Evolutionary conservation across 2,797 vertebrate species (phyloP).

Genomic region (Chelon auratus): DNA sequence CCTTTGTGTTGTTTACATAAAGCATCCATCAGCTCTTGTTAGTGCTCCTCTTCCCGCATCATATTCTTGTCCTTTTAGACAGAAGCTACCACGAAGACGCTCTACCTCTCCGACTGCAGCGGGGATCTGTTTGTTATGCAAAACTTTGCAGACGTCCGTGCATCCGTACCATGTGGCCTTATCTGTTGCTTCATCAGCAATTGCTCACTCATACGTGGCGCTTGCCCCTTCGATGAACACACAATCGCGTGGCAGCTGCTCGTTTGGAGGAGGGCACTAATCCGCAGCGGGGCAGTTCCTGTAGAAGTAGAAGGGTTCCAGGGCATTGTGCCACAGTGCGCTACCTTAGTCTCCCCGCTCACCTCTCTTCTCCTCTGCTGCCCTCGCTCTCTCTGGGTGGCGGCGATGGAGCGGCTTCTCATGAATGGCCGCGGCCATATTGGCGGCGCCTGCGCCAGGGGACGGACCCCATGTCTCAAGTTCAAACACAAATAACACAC

Average conservation of each 20-base stretch:
- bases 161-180: slow-evolving; percentile 15
- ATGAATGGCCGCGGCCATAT: slow-evolving; percentile 67
- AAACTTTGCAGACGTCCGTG: not conserved
- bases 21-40: slow-evolving; percentile 51
- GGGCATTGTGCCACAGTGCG: slow-evolving; percentile 61
- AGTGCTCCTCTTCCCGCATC: slow-evolving; percentile 21
- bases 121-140: slow-evolving; percentile 9
- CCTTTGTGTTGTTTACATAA: slow-evolving; percentile 55
- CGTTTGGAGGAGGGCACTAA: slow-evolving; percentile 64
- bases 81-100: not conserved
- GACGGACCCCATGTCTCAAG: slow-evolving; percentile 51
- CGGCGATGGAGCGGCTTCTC: slow-evolving; percentile 50
- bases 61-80: slow-evolving; percentile 22
- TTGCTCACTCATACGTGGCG: slow-evolving; percentile 44
- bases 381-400: slow-evolving; percentile 32
- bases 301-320: slow-evolving; percentile 61
- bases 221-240: slow-evolving; percentile 13
- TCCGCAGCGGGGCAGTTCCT: slow-evolving; percentile 62
- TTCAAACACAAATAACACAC: slow-evolving; percentile 56
- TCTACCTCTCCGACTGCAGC: slow-evolving; percentile 1
- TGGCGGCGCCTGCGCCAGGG: slow-evolving; percentile 54
- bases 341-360: slow-evolving; percentile 36
- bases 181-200: slow-evolving; percentile 55
- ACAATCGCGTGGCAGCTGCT: slow-evolving; percentile 61
- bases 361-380: slow-evolving; percentile 21